These are phyloP conservation scores for Drosophila ananassae DNA, from an alignment of 1,140 invertebrate genomes.

Conservation along the genomic window DNA sequence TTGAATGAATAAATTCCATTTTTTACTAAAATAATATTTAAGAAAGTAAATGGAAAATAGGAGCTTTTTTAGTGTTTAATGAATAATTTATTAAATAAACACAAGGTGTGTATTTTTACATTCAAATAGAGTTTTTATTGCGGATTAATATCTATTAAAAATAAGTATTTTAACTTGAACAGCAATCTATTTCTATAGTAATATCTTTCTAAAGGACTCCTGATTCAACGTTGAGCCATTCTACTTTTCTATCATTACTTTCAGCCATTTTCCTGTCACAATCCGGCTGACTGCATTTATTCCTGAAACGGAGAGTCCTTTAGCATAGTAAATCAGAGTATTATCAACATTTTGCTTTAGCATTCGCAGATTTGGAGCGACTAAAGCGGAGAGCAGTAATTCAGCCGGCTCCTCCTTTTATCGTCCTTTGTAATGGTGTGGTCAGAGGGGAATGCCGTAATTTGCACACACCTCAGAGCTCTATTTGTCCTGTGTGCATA, in stretches of 20 bases:
- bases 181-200: too few species aligned
- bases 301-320: slow-evolving; percentile 30
- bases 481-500: slow-evolving; percentile 72
- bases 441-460: slow-evolving; percentile 74
- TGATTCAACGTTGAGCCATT: background rate
- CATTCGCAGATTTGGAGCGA: slow-evolving; percentile 65
- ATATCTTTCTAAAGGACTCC: background rate
- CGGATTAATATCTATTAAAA: background rate
- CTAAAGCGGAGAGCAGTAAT: slow-evolving; percentile 45
- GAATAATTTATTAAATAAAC: background rate
- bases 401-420: slow-evolving; percentile 40
- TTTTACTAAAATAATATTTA: background rate
- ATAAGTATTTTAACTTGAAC: too few species aligned
- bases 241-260: slow-evolving; percentile 10
- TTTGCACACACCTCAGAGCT: slow-evolving; percentile 65
- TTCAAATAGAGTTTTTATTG: background rate
- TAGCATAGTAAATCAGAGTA: slow-evolving; percentile 69
- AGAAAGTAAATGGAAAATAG: background rate
- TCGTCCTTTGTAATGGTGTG: slow-evolving; percentile 39
- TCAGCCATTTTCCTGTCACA: slow-evolving; percentile 9
- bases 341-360: slow-evolving; percentile 70
- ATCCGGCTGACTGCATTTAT: slow-evolving; percentile 26
- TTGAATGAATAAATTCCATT: background rate
- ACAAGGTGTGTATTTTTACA: background rate
- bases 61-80: too few species aligned